Evolutionary conservation across 1,140 invertebrate genomes (phyloP), one percentile per base, ranked within the genome.

Genomic region (Sinella curviseta): DNA sequence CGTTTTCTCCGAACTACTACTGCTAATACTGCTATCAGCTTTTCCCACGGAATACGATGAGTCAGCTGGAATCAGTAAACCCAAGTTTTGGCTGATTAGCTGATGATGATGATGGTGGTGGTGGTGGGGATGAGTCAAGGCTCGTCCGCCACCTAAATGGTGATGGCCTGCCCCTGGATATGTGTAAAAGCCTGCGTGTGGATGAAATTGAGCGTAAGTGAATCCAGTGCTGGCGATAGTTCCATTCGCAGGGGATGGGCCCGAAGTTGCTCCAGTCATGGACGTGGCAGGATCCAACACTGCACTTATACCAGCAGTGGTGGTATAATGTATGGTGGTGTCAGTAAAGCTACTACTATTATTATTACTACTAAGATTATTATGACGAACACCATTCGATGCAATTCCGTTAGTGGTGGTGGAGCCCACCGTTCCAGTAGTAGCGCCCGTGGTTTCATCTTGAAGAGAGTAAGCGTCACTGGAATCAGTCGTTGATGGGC

Each of bases 1-100:
- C 1, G 65, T 70, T 33, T 70, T 70, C 2, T 70, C 65, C 2
- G 65, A 31, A 24, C 31, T n/a, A 70, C 31, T 70, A 70, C 65
- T 70, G 24, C 4, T n/a, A 8, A 65, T 65, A 65, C 57, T 65
- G 65, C 65, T 70, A 70, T 70, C 65, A 70, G 65, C 65, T 70
- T 70, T 70, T 33, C 65, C 65, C 65, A 70, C 12, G 4, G 65
- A 14, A 70, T 17, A 70, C 2, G 65, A 70, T 31, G 65, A 33
- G 31, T 70, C 65, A 3, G 65, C 30, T 70, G 65, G 65, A 24
- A 70, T 70, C 65, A 70, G 65, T 70, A 70, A 33, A 17, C 65
- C 65, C 12, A 31, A 14, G 24, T 70, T 70, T 24, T 30, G 65
- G 65, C 65, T 24, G 24, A 70, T 26, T n/a, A 60, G 57, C 14